Conservation (phyloP, 2,113 vertebrate species). For the Aptenodytes patagonicus region DNA sequence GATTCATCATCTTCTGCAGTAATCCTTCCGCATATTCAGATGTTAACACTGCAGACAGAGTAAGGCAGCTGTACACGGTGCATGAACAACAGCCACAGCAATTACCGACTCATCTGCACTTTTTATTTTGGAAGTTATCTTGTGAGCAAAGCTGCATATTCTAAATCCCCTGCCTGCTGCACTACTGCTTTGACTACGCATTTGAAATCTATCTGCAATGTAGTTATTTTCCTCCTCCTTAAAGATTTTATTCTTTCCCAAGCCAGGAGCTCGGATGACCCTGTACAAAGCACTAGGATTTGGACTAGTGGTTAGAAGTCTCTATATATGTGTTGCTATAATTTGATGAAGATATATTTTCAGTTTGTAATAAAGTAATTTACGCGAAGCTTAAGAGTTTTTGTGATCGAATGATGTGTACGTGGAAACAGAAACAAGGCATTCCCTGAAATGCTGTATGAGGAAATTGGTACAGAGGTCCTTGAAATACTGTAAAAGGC, state of each 20-base stretch:
- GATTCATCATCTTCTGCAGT: slow-evolving; percentile 39
- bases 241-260: background rate
- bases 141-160: background rate
- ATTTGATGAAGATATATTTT: background rate
- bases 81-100: background rate
- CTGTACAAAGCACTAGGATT: background rate
- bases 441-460: background rate
- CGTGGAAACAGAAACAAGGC: background rate
- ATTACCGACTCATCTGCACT: background rate
- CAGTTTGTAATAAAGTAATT: background rate
- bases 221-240: background rate
- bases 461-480: background rate
- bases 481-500: background rate
- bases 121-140: background rate
- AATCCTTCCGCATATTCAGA: slow-evolving; percentile 44
- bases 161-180: background rate
- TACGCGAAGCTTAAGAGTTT: background rate
- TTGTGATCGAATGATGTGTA: background rate
- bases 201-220: background rate
- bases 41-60: background rate
- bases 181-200: background rate
- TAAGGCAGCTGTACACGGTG: background rate
- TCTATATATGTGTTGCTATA: background rate
- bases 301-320: background rate
- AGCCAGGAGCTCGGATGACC: background rate